A percentile compares a stretch with the other conserved stretches of the same genome.
These are phyloP conservation scores for Blomia tropicalis DNA, from an alignment of 2,888 invertebrate species.

Conservation along the genomic window DNA sequence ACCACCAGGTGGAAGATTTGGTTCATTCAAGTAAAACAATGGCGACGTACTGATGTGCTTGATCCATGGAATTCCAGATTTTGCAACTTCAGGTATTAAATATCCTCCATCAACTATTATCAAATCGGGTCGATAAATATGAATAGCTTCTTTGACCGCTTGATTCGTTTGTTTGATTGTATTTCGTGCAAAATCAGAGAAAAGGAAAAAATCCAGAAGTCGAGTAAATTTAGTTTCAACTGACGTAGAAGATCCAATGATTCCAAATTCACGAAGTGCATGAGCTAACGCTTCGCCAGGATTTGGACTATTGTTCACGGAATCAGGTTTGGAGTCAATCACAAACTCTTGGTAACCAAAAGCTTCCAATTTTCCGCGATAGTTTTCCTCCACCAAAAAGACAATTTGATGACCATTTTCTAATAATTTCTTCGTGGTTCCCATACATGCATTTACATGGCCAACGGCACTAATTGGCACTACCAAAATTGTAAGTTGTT, in stretches of 20 bases:
- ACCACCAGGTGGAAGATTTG: background rate
- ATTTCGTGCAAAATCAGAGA: background rate
- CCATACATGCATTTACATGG: constrained; percentile 6
- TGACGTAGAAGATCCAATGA: background rate
- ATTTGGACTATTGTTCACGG: no score
- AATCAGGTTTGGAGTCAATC: background rate
- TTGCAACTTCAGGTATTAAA: background rate
- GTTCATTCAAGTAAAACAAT: background rate
- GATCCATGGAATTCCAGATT: background rate
- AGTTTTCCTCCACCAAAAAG: background rate
- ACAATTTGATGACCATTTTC: background rate
- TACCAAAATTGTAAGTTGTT: background rate
- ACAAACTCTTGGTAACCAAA: background rate
- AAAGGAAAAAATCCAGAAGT: background rate
- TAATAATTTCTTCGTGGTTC: background rate
- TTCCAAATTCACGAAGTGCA: background rate
- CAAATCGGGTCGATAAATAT: background rate
- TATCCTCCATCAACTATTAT: background rate
- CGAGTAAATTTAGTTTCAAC: background rate
- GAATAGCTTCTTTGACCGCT: background rate
- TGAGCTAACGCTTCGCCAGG: background rate
- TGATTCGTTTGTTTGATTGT: background rate
- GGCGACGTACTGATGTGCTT: background rate
- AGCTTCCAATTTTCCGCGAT: background rate
- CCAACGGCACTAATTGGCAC: constrained; percentile 1